These are phyloP conservation scores for Abrostola tripartita DNA, from an alignment of 2,888 invertebrate genomes.

Conservation along the genomic window DNA sequence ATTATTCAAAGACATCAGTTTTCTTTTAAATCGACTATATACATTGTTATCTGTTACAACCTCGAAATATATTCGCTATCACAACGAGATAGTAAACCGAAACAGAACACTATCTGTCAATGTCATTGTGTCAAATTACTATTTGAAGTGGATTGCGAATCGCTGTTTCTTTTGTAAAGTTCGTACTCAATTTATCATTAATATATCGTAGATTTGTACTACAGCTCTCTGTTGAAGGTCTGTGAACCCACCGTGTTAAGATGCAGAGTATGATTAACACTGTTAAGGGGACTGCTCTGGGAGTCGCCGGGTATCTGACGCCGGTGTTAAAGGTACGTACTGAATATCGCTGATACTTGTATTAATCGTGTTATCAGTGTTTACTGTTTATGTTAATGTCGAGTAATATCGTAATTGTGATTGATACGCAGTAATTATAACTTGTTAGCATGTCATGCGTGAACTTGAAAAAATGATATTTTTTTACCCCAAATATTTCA, in stretches of 20 bases:
- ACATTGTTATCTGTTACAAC: neutral
- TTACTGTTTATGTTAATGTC: conserved; percentile 24
- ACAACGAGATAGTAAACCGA: neutral
- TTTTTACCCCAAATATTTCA: neutral
- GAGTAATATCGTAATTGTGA: neutral
- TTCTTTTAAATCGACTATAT: too few species aligned
- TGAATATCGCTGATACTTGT: conserved; percentile 22
- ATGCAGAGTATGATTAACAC: conserved; percentile 99
- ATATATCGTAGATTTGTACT: conserved; percentile 9
- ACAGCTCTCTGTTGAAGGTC: conserved; percentile 10
- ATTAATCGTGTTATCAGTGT: conserved; percentile 24
- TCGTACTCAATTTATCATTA: conserved; percentile 25
- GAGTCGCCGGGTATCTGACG: conserved; percentile 98
- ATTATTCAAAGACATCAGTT: too few species aligned
- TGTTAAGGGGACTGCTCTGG: conserved; percentile 98
- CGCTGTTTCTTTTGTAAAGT: conserved; percentile 11
- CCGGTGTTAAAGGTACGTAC: conserved; percentile 96
- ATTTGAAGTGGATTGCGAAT: conserved; percentile 4
- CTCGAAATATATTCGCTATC: neutral
- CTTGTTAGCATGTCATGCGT: neutral
- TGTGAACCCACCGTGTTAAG: conserved; percentile 48
- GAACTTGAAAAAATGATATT: neutral
- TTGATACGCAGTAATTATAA: neutral
- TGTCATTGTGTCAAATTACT: neutral
- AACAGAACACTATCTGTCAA: neutral